Base-by-base conservation (phyloP, 1,140 invertebrate genomes). In the Hyles euphorbiae region DNA sequence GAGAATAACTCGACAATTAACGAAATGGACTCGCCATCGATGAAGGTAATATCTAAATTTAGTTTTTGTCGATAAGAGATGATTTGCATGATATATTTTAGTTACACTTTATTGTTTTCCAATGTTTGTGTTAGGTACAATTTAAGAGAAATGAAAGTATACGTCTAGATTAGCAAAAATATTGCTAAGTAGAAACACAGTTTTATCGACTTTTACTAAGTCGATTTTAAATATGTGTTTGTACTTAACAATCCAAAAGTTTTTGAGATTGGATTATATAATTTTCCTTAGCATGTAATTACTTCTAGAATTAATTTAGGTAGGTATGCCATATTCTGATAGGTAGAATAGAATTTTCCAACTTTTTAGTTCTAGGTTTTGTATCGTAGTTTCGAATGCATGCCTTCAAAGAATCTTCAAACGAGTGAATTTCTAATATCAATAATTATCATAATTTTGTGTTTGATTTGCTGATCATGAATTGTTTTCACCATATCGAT, bases 1-100 rank as follows among this genome's bases (percentile, higher is more conserved):
- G 95, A 97, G 84, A 95, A 95, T 72, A 96, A 96, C 89, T 95
- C 95, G 1, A 94, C 95, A 2, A 94, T 95, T 60, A 93, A 94
- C 8, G 95, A 96, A 73, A 92, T 95, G 70, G 94, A 95, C 72
- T 92, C 94, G 6, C 94, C 95, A 1, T 96, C 95, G 1, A 94
- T 96, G 34, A 96, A 96, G 94, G 95, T 96, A 92, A 91, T 86
- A 65, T 60, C 51, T 53, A 46, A 63, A 53, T 53, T 22, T 22
- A 22, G 22, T 22, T n/a, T 52, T 9, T 11, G 34, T 52, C 50
- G 12, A 34, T 34, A 52, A 34, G 33, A 34, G 4, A 8, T 12
- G 33, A 12, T 52, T 5, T 34, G 50, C 50, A 52, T 52, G 50
- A 34, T 34, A 34, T 1, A 2, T 22, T 22, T 34, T 52, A 52